Evolutionary conservation across 2,888 invertebrate genomes (phyloP), one percentile per base, ranked within the genome.

Genomic region (Shargacucullia verbasci): DNA sequence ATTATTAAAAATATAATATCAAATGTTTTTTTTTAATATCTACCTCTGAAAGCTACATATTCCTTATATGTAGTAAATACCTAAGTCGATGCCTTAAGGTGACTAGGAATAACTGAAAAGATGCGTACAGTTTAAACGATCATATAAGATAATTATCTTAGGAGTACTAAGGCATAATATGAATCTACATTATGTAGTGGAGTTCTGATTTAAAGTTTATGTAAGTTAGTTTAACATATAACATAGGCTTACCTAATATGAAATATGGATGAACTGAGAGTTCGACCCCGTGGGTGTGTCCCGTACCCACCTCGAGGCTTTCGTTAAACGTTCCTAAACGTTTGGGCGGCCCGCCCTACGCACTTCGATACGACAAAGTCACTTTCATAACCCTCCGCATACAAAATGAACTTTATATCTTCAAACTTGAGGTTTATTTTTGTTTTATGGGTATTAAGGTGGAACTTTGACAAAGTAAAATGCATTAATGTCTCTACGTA

Each of bases 331-430:
- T 89, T 88, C 89, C 89, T 93, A 94, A 94, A 93, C 93, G 94
- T 89, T 94, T 94, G 94, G 94, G 94, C 94, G 93, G 93, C 91
- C 93, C 93, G 94, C 94, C 94, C 93, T 92, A 87, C 86, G 76
- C 73, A 81, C 84, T 86, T 84, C 78, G 80, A 80, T 78, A 64
- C 78, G 82, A 88, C 83, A 82, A 63, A 82, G 85, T 78, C 74
- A 65, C 74, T 78, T 68, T 57, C 48, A 34, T 43, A 63, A 34
- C 56, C 52, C 49, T 52, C 55, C 13, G 31, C 7, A 13, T 43
- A 40, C 10, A 82, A 83, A 80, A 59, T 76, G 66, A 70, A 80
- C 87, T 76, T 71, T 91, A 83, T 45, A 0, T 0, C 1, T n/a
- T 12, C 50, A 13, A 0, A 0, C 0, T 54, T 79, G 86, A 70